A percentile compares a stretch with the other conserved stretches of the same genome.
Conservation (phyloP, 2,113 vertebrate genomes). For the Cyphomyrus discorhynchus region DNA sequence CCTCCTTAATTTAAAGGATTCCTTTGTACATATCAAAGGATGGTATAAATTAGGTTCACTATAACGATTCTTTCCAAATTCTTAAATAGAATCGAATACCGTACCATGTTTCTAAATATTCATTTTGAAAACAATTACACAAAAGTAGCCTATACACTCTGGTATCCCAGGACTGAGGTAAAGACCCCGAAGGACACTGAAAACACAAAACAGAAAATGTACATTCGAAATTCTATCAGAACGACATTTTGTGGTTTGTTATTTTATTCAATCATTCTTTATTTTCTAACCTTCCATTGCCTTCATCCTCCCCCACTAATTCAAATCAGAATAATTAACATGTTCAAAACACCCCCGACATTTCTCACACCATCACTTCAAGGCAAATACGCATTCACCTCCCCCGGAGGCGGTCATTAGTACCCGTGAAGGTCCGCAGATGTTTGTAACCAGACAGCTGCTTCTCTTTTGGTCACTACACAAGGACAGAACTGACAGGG, state of each 20-base stretch:
- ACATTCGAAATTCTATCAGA: background rate
- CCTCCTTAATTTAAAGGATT: background rate
- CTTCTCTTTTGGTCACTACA: background rate
- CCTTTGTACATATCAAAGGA: background rate
- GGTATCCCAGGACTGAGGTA: background rate
- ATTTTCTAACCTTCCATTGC: background rate
- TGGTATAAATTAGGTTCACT: background rate
- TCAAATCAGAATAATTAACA: background rate
- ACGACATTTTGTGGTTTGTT: background rate
- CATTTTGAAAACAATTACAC: background rate
- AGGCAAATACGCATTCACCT: background rate
- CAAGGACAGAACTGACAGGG: background rate
- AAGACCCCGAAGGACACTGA: background rate
- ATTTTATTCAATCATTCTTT: background rate
- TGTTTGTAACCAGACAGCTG: background rate
- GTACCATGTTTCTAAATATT: background rate
- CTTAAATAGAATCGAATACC: slow-evolving; percentile 16
- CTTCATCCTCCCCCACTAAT: background rate
- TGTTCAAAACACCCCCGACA: background rate
- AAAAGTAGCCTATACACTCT: background rate
- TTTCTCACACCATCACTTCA: background rate
- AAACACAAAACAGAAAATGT: background rate
- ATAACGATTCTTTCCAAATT: slow-evolving; percentile 15
- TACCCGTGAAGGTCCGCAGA: background rate
- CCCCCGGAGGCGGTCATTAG: background rate